Base-by-base conservation (phyloP, 2,113 vertebrate species). In the Toxotes jaculatrix region DNA sequence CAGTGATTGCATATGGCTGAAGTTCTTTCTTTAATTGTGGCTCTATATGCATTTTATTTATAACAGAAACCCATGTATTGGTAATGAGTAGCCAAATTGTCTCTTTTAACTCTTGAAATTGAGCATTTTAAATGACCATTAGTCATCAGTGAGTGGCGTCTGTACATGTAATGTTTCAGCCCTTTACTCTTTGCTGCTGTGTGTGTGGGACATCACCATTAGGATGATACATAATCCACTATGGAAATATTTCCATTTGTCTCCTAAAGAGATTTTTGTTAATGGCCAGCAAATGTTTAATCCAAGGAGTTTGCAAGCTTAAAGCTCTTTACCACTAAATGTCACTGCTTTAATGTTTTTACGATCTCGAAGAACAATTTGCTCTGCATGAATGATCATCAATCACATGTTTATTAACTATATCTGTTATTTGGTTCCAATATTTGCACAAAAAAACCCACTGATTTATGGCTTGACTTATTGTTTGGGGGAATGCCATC, bases 191-290 rank as follows among this genome's bases (percentile, higher is more conserved):
- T 87, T n/a, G 74, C 64, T 38, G 79, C 77, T 91, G 78, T 85
- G 86, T 93, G 82, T 93, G 81, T 61, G 88, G 83, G 80, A 91
- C 91, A 84, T 69, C 88, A 89, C 94, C 94, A 95, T 95, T 95
- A 96, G 94, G 87, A 85, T 2, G 21, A 77, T 77, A 65, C 57
- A 78, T 97, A 96, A 97, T 97, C 96, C 87, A 38, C 92, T 91
- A 89, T 89, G 91, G 87, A 88, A 79, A 92, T 91, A 84, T 94
- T 94, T 94, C 90, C 84, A 94, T 95, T 95, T 95, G 89, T 90
- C 89, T 94, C 55, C 90, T 83, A 95, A 94, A 93, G 87, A 96
- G 94, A 95, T 96, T 96, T 91, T 61, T 96, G 94, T 95, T 74
- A 95, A 95, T 95, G 94, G 91, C 73, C 85, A 85, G 90, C 55